Base-by-base conservation (phyloP, 1,140 invertebrate species). In the Drosophila azteca region DNA sequence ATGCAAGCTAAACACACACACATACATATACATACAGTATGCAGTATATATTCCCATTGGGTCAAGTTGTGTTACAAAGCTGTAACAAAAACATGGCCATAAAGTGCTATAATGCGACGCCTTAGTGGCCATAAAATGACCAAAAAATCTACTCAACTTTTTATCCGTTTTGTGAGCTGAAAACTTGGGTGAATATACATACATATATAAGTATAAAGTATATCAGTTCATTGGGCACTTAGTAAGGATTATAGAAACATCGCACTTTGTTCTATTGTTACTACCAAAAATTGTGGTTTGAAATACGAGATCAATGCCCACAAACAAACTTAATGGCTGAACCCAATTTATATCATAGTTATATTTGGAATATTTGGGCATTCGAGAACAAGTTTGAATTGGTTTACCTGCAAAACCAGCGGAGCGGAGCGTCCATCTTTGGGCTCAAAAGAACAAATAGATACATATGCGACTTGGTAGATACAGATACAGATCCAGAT, bases 101-200 rank as follows among this genome's bases (percentile, higher is more conserved):
- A 53, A 82, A 82, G 43, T 60, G 73, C 43, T 65, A 62, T 79
- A 79, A 67, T 62, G 59, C 48, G 13, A 20, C 9, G 46, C 54
- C 53, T 52, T 43, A 51, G 31, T 46, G 46, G 55, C 44, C 61
- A 63, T 65, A 49, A 80, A 74, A 64, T 39, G 39, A 6, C 9
- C 8, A 57, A 39, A 39, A 39, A 11, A 39, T 11, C 9, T 39
- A 13, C 35, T 39, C 35, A 9, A 39, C 3, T 24, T 52, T 64
- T 9, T 24, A 11, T 62, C 44, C 5, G 9, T 26, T 46, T 15
- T 46, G 20, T 24, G 4, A n/a, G 17, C 50, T 20, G 3, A 52
- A 8, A 20, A 48, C 45, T 20, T 24, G 22, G n/a, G 13, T 51
- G 8, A 4, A 57, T 3, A 35, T 29, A 31, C 31, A 17, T 58